Evolutionary conservation across 2,797 vertebrate species (phyloP).

Genomic region (Oreochromis mossambicus): DNA sequence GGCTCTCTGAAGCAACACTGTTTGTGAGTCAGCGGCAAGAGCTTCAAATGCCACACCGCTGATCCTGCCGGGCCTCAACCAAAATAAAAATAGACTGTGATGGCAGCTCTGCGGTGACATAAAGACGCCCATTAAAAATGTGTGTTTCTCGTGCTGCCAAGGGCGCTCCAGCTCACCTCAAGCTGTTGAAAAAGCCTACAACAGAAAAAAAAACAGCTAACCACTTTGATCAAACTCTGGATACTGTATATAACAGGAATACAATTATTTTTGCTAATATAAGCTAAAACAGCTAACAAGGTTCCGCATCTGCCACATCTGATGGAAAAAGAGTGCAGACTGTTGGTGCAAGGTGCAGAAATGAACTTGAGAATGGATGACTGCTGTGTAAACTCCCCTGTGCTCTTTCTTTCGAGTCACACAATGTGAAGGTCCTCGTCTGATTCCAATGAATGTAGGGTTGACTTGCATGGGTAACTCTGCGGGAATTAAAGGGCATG

Average conservation of each 20-base stretch:
- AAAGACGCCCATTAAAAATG: slow-evolving; percentile 66
- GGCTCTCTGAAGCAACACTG: slow-evolving; percentile 63
- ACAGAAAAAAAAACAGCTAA: not conserved
- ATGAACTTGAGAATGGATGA: slow-evolving; percentile 43
- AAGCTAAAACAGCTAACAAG: slow-evolving; percentile 39
- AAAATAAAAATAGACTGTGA: slow-evolving; percentile 70
- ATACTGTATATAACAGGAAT: slow-evolving; percentile 14
- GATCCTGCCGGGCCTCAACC: slow-evolving; percentile 67
- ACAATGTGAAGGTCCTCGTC: slow-evolving; percentile 14
- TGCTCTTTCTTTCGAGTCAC: slow-evolving; percentile 30
- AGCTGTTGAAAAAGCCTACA: slow-evolving; percentile 45
- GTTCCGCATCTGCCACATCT: slow-evolving; percentile 35
- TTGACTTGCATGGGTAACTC: not conserved
- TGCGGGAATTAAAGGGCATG: not conserved
- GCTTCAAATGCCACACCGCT: slow-evolving; percentile 68
- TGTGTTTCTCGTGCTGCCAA: slow-evolving; percentile 48
- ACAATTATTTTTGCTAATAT: slow-evolving; percentile 45
- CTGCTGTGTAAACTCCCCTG: slow-evolving; percentile 35
- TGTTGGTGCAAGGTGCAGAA: slow-evolving; percentile 46
- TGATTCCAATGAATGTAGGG: slow-evolving; percentile 20
- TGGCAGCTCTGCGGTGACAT: slow-evolving; percentile 62
- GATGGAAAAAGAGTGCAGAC: slow-evolving; percentile 48
- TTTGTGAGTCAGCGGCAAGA: slow-evolving; percentile 71
- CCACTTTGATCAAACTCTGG: slow-evolving; percentile 37
- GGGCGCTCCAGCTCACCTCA: slow-evolving; percentile 43